Conservation (phyloP, 2,113 vertebrate species). For the Chaetura pelagica region DNA sequence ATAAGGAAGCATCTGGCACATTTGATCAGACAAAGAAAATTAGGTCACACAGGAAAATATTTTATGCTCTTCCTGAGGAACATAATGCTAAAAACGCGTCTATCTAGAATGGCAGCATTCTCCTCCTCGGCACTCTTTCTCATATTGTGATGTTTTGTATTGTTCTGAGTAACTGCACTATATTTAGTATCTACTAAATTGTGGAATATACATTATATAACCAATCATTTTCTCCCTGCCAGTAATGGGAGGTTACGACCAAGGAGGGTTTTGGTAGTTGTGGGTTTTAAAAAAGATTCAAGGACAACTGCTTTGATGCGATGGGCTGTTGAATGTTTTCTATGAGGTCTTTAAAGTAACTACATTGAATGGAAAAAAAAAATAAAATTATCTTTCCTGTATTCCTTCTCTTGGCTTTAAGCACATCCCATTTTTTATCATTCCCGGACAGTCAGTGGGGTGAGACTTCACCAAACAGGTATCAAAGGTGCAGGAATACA, state of each 20-base stretch:
- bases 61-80: conserved; percentile 60
- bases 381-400: not conserved
- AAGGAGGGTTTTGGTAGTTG: not conserved
- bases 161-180: conserved; percentile 31
- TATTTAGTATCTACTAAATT: conserved; percentile 42
- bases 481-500: not conserved
- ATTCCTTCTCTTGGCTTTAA: not conserved
- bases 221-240: not conserved
- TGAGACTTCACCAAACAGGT: not conserved
- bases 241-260: conserved; percentile 14
- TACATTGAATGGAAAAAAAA: not conserved
- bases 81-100: conserved; percentile 40
- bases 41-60: conserved; percentile 69
- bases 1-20: conserved; percentile 73
- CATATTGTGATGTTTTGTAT: conserved; percentile 24
- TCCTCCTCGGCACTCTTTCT: not conserved
- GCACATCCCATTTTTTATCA: not conserved
- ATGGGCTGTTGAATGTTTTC: not conserved
- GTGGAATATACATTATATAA: conserved; percentile 47
- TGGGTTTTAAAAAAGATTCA: not conserved
- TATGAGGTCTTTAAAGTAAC: not conserved
- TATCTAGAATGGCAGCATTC: not conserved
- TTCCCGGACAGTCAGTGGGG: not conserved
- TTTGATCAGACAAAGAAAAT: conserved; percentile 73
- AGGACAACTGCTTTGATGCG: not conserved